Conservation (phyloP, 2,888 invertebrate species). For the Tholera decimalis region DNA sequence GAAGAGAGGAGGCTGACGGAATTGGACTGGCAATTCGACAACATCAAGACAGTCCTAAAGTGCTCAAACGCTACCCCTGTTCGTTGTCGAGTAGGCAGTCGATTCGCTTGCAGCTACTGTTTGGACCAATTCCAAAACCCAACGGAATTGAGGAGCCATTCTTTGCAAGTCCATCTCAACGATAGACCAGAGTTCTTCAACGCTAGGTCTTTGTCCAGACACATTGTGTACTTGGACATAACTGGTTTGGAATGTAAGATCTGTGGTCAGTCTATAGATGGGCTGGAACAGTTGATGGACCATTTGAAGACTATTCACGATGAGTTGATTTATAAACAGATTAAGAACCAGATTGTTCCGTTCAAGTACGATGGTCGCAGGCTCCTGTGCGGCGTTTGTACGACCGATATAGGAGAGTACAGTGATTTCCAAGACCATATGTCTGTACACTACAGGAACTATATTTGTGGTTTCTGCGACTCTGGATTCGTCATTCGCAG, state of each 20-base stretch:
- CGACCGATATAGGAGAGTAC: slow-evolving; percentile 65
- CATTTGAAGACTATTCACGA: slow-evolving; percentile 77
- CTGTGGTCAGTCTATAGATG: slow-evolving; percentile 70
- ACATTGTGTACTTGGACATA: slow-evolving; percentile 80
- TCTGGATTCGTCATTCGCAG: slow-evolving; percentile 72
- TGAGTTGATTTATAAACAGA: slow-evolving; percentile 75
- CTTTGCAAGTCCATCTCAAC: slow-evolving; percentile 67
- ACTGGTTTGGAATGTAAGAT: slow-evolving; percentile 75
- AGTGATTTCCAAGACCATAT: slow-evolving; percentile 80
- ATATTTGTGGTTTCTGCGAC: slow-evolving; percentile 81
- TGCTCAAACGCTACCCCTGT: slow-evolving; percentile 82
- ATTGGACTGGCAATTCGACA: slow-evolving; percentile 80
- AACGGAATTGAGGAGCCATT: slow-evolving; percentile 76
- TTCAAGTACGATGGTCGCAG: slow-evolving; percentile 68
- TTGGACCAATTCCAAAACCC: slow-evolving; percentile 76
- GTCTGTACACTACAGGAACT: slow-evolving; percentile 82
- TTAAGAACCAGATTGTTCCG: slow-evolving; percentile 81
- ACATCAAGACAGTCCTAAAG: slow-evolving; percentile 75
- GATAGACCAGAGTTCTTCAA: slow-evolving; percentile 75
- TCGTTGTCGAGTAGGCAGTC: slow-evolving; percentile 71
- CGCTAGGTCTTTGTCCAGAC: slow-evolving; percentile 72
- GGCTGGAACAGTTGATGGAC: slow-evolving; percentile 74
- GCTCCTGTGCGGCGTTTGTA: slow-evolving; percentile 72
- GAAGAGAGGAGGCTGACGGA: slow-evolving; percentile 71
- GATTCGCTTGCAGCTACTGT: slow-evolving; percentile 82